phyloP scores from a whole-genome alignment of 64 coral and sea anemone genomes.

The Platygyra sinensis region DNA sequence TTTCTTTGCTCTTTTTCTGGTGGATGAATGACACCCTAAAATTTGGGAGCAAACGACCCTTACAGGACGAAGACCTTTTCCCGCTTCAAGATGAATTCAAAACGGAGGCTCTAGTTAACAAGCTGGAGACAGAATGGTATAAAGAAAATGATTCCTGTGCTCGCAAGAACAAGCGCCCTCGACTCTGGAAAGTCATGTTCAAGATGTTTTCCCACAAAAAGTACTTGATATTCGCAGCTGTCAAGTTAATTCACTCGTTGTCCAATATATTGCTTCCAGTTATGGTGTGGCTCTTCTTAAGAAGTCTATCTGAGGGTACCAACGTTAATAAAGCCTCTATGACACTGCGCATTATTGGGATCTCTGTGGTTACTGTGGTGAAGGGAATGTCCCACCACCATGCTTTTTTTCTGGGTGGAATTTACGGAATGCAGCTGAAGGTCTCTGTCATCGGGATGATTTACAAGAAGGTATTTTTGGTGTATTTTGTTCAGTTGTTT shows the following conservation, averaged over 20 bases:
- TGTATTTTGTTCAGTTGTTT: not conserved
- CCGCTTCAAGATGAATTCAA: slow-evolving; percentile 29
- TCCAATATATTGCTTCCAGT: not conserved
- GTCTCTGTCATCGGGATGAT: slow-evolving; percentile 28
- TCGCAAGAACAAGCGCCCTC: not conserved
- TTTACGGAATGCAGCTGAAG: slow-evolving; percentile 11
- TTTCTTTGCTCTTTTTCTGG: slow-evolving; percentile 74
- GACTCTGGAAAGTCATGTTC: slow-evolving; percentile 24
- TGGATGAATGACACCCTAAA: slow-evolving; percentile 75
- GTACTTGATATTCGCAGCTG: not conserved
- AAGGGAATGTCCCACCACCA: slow-evolving; percentile 38
- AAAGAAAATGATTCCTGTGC: not conserved
- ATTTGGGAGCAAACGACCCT: slow-evolving; percentile 60
- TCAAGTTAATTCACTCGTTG: slow-evolving; percentile 3
- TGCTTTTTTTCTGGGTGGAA: slow-evolving; percentile 15
- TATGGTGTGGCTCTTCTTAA: not conserved
- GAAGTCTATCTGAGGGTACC: not conserved
- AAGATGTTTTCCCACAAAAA: not conserved
- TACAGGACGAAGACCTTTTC: slow-evolving; percentile 70
- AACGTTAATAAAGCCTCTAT: not conserved
- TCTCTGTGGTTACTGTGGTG: not conserved
- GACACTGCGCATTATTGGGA: not conserved
- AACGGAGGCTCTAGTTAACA: slow-evolving; percentile 17
- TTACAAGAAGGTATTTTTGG: slow-evolving; percentile 19
- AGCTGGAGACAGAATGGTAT: not conserved